Base-by-base conservation (phyloP, 2,113 vertebrate species). In the Tetraodon nigroviridis region DNA sequence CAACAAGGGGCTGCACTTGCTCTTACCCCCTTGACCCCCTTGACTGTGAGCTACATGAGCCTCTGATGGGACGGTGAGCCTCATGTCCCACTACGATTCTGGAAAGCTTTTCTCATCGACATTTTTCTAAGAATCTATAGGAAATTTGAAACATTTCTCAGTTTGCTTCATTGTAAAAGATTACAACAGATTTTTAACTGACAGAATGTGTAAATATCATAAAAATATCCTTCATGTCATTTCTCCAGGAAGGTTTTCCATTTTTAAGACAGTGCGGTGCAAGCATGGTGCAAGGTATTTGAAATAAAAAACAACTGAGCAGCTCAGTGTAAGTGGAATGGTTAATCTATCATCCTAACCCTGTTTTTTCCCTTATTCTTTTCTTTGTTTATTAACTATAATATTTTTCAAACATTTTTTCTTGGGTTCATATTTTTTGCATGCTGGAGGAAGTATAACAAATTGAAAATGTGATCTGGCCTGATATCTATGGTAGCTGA, bases 301-400 rank as follows among this genome's bases (percentile, higher is more conserved):
- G 68, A 73, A 76, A 87, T 88, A 68, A 87, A 88, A 71, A 48
- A 80, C 79, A 67, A 87, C 82, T 87, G 89, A 84, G 81, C 84
- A 78, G 84, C 79, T 90, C 86, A 87, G 78, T 86, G 81, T 81
- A n/a, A n/a, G n/a, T 84, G 74, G 78, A 80, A 89, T 79, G 66
- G 79, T 68, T 88, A 82, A 85, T 86, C 90, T 88, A 87, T 74
- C 19, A 82, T 81, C 71, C 76, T 89, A 90, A 89, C 89, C 87
- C 86, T 57, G 67, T 58, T 32, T 32, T 10, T 37, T 37, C 2
- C 32, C 7, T 37, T 12, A 2, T 8, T 37, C 12, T 37, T 37
- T 12, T 37, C 7, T 12, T 37, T 37, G 3, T 37, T 37, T 37
- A 12, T 37, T 37, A 37, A 11, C 12, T 12, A 37, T 37, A 11